These are phyloP conservation scores for Microplitis manilae DNA, from an alignment of 2,888 invertebrate genomes.

Conservation along the genomic window DNA sequence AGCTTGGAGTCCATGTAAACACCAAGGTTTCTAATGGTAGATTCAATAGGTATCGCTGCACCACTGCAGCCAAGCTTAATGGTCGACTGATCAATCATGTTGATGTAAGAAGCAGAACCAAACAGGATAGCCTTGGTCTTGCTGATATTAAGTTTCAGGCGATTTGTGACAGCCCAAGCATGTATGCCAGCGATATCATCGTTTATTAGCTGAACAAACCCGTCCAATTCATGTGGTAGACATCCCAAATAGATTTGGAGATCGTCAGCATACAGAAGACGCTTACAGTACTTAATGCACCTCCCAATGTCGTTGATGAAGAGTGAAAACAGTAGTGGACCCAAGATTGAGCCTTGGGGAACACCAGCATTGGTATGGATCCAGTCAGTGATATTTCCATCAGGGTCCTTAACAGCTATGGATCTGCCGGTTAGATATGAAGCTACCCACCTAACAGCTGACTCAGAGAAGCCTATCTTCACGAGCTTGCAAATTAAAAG, in stretches of 20 bases:
- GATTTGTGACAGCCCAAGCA: background rate
- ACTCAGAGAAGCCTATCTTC: background rate
- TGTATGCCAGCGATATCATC: background rate
- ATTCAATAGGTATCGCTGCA: background rate
- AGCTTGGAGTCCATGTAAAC: background rate
- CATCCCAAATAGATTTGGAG: background rate
- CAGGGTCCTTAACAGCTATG: background rate
- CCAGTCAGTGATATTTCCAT: background rate
- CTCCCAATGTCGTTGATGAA: background rate
- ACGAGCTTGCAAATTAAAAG: background rate
- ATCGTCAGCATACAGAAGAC: background rate
- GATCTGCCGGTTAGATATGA: background rate
- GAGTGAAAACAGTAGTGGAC: background rate
- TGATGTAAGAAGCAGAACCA: no score
- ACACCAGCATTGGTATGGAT: background rate
- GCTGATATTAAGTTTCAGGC: no score
- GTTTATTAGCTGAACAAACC: background rate
- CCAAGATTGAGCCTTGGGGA: background rate
- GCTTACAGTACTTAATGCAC: background rate
- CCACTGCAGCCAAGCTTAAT: background rate
- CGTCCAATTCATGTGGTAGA: background rate
- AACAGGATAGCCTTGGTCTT: no score
- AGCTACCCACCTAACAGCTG: background rate
- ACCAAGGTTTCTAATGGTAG: background rate
- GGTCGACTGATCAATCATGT: background rate